Evolutionary conservation across 1,140 invertebrate species (phyloP), one percentile per base, ranked within the genome.

Genomic region (Trachymyrmex septentrionalis): DNA sequence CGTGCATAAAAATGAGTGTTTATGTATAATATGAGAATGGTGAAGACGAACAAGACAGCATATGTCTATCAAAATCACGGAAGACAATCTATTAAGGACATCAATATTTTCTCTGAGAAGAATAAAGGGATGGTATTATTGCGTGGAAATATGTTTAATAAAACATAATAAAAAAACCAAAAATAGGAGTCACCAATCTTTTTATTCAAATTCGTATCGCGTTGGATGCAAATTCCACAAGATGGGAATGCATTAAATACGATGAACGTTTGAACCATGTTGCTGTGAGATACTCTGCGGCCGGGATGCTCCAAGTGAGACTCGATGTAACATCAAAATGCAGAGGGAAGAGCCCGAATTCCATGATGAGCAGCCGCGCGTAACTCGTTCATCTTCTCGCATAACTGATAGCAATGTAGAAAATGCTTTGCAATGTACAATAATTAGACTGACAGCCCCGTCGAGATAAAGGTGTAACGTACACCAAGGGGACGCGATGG

Each of bases 401-500:
- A 16, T n/a, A 6, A 34, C 19, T 16, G 38, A 34, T 69, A 55
- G 55, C n/a, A 34, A 34, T 34, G 44, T 38, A 55, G 69, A 34
- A 61, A 21, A 75, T 61, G 69, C 80, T 44, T n/a, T 24, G 38
- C 38, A 7, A 75, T 14, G 24, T 48, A 44, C 44, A 75, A 75
- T 61, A 75, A 75, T 84, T 50, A 73, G 24, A 75, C 27, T 61
- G n/a, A 59, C 14, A 75, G 38, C 5, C 72, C 14, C 24, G 38
- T 21, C 19, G 69, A 30, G 48, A 69, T 24, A 21, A 71, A 50
- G 19, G 24, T 48, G 24, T 50, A 82, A 82, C 66, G 66, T 27
- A 14, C 61, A 24, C n/a, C 61, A 10, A 16, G 27, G 6, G 64
- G 50, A 55, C 34, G 55, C 21, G 69, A 87, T 87, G 86, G 61